Conservation (phyloP, 2,888 invertebrate genomes). For the Linnaemya vulpina region DNA sequence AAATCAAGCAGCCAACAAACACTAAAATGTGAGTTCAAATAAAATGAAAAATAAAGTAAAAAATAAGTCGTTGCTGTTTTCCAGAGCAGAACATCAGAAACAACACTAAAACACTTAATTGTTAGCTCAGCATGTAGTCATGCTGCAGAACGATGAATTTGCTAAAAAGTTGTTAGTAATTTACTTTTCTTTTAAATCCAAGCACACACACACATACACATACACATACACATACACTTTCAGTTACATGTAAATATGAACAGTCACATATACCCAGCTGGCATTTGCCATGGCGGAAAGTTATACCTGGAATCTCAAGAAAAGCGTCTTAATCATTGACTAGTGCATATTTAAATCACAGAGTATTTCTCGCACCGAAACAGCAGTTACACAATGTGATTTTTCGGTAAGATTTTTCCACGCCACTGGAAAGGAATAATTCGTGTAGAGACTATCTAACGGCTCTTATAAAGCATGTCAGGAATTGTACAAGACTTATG, state of each 20-base stretch:
- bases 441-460: no score
- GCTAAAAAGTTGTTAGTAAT: constrained; percentile 71
- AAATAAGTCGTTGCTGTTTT: constrained; percentile 67
- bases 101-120: constrained; percentile 70
- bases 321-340: no score
- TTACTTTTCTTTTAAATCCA: constrained; percentile 63
- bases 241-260: not conserved
- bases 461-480: no score
- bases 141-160: constrained; percentile 72
- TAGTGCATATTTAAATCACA: no score
- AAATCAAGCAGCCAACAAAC: constrained; percentile 42
- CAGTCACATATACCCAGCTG: no score
- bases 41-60: constrained; percentile 5
- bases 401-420: no score
- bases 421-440: no score
- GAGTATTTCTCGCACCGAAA: no score
- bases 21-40: constrained; percentile 10
- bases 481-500: no score
- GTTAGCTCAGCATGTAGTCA: constrained; percentile 71
- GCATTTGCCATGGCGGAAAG: no score
- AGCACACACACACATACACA: constrained; percentile 1
- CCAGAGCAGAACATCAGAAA: constrained; percentile 71
- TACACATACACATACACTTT: not conserved
- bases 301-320: no score
- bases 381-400: no score